phyloP scores from a whole-genome alignment of 2,113 vertebrate genomes.

The Solenodon paradoxus region DNA sequence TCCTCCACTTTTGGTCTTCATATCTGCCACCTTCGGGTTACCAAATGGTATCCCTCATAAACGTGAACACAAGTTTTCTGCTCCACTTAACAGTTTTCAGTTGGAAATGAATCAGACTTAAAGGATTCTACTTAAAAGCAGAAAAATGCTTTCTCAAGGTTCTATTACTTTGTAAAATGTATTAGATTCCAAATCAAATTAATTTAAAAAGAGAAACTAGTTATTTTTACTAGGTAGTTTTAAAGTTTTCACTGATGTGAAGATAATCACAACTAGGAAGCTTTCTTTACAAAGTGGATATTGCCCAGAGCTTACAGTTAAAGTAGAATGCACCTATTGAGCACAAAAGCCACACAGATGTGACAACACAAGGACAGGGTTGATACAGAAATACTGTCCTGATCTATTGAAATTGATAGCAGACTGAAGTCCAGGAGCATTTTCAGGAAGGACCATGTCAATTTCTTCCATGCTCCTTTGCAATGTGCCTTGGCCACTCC shows the following conservation, averaged over 20 bases:
- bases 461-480: not conserved
- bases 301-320: not conserved
- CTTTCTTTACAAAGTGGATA: not conserved
- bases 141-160: constrained; percentile 8
- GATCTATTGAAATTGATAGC: not conserved
- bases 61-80: constrained; percentile 29
- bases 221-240: constrained; percentile 52
- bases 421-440: not conserved
- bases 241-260: constrained; percentile 41
- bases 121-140: constrained; percentile 43
- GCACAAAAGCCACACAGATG: not conserved
- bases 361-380: not conserved
- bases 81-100: constrained; percentile 48
- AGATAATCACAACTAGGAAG: not conserved
- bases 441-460: not conserved
- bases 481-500: not conserved
- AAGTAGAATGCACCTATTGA: not conserved
- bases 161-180: constrained; percentile 64
- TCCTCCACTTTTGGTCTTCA: constrained; percentile 47
- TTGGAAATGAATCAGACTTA: constrained; percentile 66
- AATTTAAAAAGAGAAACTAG: constrained; percentile 57
- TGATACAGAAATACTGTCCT: not conserved
- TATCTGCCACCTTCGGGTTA: constrained; percentile 68
- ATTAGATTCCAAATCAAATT: constrained; percentile 64
- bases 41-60: constrained; percentile 70